Conservation (phyloP, 2,888 invertebrate species). For the Hesperia comma region DNA sequence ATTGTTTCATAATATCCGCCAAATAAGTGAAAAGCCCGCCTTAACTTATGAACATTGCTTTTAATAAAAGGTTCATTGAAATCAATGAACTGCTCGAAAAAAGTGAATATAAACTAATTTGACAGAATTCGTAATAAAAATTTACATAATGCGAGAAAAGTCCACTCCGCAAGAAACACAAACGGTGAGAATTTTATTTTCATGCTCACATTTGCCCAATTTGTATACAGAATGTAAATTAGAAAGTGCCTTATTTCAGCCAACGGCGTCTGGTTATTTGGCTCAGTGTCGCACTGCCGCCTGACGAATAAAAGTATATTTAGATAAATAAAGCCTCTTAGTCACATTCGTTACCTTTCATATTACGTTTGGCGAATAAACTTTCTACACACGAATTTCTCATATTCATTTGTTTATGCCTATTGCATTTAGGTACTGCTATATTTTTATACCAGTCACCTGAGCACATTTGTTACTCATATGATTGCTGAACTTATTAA, state of each 20-base stretch:
- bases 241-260: conserved; percentile 77
- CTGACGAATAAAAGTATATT: conserved; percentile 66
- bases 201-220: conserved; percentile 79
- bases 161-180: conserved; percentile 74
- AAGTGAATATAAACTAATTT: conserved; percentile 72
- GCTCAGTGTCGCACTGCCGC: conserved; percentile 67
- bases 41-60: too few relatives aligned
- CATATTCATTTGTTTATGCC: not conserved
- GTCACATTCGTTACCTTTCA: conserved; percentile 62
- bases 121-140: conserved; percentile 74
- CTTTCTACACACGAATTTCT: conserved; percentile 42
- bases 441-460: too few relatives aligned
- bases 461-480: too few relatives aligned
- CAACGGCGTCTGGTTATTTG: conserved; percentile 76
- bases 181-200: conserved; percentile 79
- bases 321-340: conserved; percentile 62
- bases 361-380: conserved; percentile 58
- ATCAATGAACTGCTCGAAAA: conserved; percentile 33
- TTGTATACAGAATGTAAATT: conserved; percentile 83
- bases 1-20: too few relatives aligned
- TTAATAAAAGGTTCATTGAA: conserved; percentile 10
- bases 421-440: not conserved
- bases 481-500: too few relatives aligned
- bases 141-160: conserved; percentile 78
- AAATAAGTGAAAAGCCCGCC: too few relatives aligned